Conservation (phyloP, 2,113 vertebrate genomes). For the Clarias batrachus region DNA sequence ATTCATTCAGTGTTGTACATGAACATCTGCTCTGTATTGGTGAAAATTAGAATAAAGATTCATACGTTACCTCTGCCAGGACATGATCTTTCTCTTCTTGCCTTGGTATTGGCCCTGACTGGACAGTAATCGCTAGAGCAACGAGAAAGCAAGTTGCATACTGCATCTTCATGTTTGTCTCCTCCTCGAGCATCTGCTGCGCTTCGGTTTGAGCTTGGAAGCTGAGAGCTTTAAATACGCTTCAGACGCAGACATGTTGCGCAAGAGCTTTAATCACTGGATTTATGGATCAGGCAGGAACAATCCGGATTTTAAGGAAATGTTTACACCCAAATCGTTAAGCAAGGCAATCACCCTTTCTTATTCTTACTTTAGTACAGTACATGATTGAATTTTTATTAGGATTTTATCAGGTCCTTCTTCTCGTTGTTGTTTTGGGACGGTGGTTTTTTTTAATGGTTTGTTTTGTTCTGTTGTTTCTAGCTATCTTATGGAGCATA, state of each 20-base stretch:
- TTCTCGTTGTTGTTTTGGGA: neutral
- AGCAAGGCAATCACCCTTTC: neutral
- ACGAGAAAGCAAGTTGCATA: slow-evolving; percentile 22
- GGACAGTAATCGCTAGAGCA: slow-evolving; percentile 23
- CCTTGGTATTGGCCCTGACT: slow-evolving; percentile 15
- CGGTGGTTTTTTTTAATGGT: neutral
- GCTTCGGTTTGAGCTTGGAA: neutral
- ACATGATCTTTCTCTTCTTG: neutral
- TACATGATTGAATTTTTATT: neutral
- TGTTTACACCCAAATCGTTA: neutral
- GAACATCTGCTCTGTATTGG: neutral
- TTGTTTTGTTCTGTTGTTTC: neutral
- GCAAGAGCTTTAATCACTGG: slow-evolving; percentile 12
- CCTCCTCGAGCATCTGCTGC: neutral
- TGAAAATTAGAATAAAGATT: neutral
- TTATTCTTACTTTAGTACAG: neutral
- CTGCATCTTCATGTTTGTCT: slow-evolving; percentile 25
- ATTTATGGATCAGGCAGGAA: neutral
- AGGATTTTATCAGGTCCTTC: too few relatives aligned
- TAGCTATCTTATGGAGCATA: neutral
- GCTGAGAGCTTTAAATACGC: slow-evolving; percentile 22
- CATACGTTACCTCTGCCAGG: slow-evolving; percentile 33
- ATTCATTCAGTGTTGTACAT: neutral
- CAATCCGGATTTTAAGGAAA: neutral
- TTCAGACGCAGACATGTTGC: slow-evolving; percentile 7